Base-by-base conservation (phyloP, 2,113 vertebrate species). In the Cheirogaleus medius region DNA sequence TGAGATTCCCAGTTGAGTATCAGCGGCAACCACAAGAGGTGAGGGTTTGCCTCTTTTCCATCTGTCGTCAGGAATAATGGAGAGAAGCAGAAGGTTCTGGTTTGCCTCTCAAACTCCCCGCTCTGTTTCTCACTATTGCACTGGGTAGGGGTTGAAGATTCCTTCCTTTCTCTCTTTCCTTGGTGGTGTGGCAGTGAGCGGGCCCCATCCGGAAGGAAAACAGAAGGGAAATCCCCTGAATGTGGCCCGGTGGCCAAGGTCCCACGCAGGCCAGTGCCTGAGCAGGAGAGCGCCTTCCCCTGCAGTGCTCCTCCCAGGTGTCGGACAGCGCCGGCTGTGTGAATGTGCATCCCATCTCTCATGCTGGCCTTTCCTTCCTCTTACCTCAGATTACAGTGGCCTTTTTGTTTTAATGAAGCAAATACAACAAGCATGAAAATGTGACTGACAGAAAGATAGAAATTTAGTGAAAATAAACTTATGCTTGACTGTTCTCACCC, bases 1-100 rank as follows among this genome's bases (percentile, higher is more conserved):
- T 77, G 54, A 73, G n/a, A 37, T 74, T 97, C 66, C 60, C 73
- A 49, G 81, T 5, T 92, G 77, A 95, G 77, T 11, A 71, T 82
- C 77, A 60, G 68, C 29, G 68, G 60, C 6, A 2, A 88, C 81
- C 60, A n/a, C 25, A 82, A 37, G 60, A 95, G 89, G 73, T 58
- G 95, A 93, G 37, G 21, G n/a, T 74, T 91, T 52, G 39, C 84
- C 18, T 84, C 74, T 83, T 52, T 39, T n/a, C 68, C 52, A 13
- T 85, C 84, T 76, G 83, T 69, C 84, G 29, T 92, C 44, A 27
- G 68, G 42, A 42, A 56, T 47, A 66, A 52, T 14, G 21, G 44
- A 56, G 37, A 73, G 95, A 73, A 80, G 42, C 21, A 13, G 60
- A 44, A 86, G 58, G 2, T 74, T 73, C n/a, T 10, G 74, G 20